Base-by-base conservation (phyloP, 2,113 vertebrate species). In the Cephalopholis sonnerati region DNA sequence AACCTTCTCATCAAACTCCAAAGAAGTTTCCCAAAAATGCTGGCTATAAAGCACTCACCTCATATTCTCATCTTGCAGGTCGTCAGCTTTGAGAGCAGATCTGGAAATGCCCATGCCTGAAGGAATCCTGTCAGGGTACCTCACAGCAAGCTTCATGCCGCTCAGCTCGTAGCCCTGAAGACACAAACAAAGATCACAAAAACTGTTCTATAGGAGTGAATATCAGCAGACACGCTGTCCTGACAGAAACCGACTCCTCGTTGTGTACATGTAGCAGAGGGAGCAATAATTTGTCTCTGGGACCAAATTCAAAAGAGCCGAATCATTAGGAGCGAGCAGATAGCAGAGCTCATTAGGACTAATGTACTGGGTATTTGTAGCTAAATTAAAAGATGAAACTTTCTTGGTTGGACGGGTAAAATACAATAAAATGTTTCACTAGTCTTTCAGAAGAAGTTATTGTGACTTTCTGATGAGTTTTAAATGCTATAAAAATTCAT, bases 91-190 rank as follows among this genome's bases (percentile, higher is more conserved):
- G 24, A 85, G 83, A 39, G 94, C 94, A 4, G 86, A 61, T 69
- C 20, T 93, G 63, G 94, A 92, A 18, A 93, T 92, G 12, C 91
- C 88, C 77, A 91, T 85, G 15, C 87, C 85, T 0, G 7, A 27
- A 50, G 92, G 86, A 73, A 93, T 92, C 77, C 91, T 84, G 84
- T 94, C 92, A 0, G 94, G 92, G 48, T 93, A 94, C 53, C 91
- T 86, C 80, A 95, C 92, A 0, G 44, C 84, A 0, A 94, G 62
- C 54, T n/a, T 91, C 12, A 36, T 62, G 24, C 89, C 87, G 1
- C 81, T 70, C 32, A 94, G 51, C 5, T 80, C 75, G 22, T 1
- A 89, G 3, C 89, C 92, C 94, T 93, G 78, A 50, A 27, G 11
- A 74, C 17, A 6, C 1, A 1, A 51, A 65, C 29, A 69, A 20